Evolutionary conservation across 2,888 invertebrate genomes (phyloP).

Genomic region (Alloplasta piceator): DNA sequence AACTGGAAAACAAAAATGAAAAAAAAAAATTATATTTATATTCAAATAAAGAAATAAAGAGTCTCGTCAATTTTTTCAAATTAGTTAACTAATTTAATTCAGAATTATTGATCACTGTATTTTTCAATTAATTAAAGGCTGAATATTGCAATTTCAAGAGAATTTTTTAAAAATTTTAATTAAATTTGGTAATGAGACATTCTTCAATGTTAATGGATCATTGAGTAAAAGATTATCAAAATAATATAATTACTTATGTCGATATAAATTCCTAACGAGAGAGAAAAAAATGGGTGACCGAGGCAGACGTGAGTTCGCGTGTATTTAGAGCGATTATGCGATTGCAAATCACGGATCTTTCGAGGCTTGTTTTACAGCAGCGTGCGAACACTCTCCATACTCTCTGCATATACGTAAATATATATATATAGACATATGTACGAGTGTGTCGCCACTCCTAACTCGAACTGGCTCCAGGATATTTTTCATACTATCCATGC

Average conservation of each 20-base stretch:
- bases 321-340: slow-evolving; percentile 56
- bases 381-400: slow-evolving; percentile 41
- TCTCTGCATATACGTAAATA: slow-evolving; percentile 2
- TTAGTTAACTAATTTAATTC: too few relatives aligned
- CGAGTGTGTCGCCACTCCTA: slow-evolving; percentile 47
- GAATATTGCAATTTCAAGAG: too few relatives aligned
- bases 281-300: slow-evolving; percentile 14
- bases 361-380: slow-evolving; percentile 12
- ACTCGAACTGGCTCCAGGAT: slow-evolving; percentile 6
- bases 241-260: not conserved
- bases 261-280: not conserved
- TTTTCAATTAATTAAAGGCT: too few relatives aligned
- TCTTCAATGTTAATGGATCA: too few relatives aligned
- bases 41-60: too few relatives aligned
- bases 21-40: too few relatives aligned
- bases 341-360: slow-evolving; percentile 56
- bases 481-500: slow-evolving; percentile 16
- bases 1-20: too few relatives aligned
- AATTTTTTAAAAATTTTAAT: too few relatives aligned
- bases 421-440: not conserved
- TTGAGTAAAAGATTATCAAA: too few relatives aligned
- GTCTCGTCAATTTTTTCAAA: too few relatives aligned
- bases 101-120: too few relatives aligned
- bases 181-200: too few relatives aligned
- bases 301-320: slow-evolving; percentile 33